Evolutionary conservation across 1,140 invertebrate genomes (phyloP).

Genomic region (Melanaphis sacchari): DNA sequence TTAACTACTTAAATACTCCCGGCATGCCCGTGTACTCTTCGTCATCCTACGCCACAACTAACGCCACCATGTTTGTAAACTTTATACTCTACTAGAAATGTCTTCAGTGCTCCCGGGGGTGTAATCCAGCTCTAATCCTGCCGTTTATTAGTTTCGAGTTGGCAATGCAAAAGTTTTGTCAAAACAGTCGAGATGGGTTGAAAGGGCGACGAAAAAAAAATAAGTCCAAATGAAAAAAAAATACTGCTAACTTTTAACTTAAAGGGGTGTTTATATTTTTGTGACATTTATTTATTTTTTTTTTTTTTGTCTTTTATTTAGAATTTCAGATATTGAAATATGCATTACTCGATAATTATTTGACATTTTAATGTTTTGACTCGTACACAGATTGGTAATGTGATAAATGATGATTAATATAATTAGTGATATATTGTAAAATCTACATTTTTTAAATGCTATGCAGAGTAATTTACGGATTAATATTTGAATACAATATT

Average conservation of each 20-base stretch:
- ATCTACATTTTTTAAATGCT: no score
- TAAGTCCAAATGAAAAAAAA: background rate
- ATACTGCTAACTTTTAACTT: background rate
- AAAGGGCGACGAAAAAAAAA: conserved; percentile 26
- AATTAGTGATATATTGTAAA: background rate
- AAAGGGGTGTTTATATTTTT: background rate
- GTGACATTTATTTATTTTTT: no score
- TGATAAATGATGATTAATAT: background rate
- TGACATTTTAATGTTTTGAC: background rate
- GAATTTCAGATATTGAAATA: background rate
- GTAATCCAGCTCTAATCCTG: conserved; percentile 45
- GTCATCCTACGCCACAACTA: background rate
- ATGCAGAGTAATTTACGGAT: background rate
- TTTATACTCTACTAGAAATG: conserved; percentile 27
- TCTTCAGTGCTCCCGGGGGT: conserved; percentile 41
- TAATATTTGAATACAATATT: background rate
- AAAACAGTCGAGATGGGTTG: background rate
- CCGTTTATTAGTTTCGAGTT: conserved; percentile 54
- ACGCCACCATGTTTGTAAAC: background rate
- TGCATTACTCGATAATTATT: background rate
- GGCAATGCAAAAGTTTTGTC: conserved; percentile 32
- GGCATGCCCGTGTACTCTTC: background rate
- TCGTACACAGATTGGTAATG: background rate
- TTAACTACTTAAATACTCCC: conserved; percentile 54
- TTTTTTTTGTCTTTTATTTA: background rate